Conservation (phyloP, 2,113 vertebrate species). For the Ceyx cyanopectus region DNA sequence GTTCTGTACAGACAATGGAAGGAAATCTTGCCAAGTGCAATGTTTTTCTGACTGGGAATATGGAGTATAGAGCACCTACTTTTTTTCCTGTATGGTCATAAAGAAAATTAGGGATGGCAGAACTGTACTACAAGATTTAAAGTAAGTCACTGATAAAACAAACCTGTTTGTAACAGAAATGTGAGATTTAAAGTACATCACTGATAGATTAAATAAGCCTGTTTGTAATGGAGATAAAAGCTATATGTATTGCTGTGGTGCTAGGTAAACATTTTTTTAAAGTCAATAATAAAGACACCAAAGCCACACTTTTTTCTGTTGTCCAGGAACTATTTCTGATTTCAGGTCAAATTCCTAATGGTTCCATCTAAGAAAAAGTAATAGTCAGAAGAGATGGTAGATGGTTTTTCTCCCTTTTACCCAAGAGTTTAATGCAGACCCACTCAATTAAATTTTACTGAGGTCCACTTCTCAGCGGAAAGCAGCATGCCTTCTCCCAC, state of each 20-base stretch:
- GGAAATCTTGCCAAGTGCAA: background rate
- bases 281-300: constrained; percentile 19
- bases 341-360: constrained; percentile 31
- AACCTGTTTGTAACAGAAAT: constrained; percentile 44
- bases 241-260: constrained; percentile 27
- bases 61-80: background rate
- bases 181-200: constrained; percentile 37
- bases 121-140: constrained; percentile 32
- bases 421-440: background rate
- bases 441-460: background rate
- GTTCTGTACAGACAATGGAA: background rate
- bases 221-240: constrained; percentile 57
- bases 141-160: constrained; percentile 23
- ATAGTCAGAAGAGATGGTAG: background rate
- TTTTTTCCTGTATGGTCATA: constrained; percentile 17
- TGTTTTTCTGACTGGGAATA: background rate
- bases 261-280: constrained; percentile 6
- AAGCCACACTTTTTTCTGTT: background rate
- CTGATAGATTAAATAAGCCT: constrained; percentile 27
- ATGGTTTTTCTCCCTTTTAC: background rate
- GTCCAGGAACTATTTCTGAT: constrained; percentile 23
- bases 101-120: constrained; percentile 41
- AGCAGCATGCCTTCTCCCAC: background rate
- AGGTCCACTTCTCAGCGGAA: background rate
- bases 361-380: background rate